These are phyloP conservation scores for Patiria pectinifera DNA, from an alignment of 53 echinoderm and acorn worm species.

Conservation along the genomic window DNA sequence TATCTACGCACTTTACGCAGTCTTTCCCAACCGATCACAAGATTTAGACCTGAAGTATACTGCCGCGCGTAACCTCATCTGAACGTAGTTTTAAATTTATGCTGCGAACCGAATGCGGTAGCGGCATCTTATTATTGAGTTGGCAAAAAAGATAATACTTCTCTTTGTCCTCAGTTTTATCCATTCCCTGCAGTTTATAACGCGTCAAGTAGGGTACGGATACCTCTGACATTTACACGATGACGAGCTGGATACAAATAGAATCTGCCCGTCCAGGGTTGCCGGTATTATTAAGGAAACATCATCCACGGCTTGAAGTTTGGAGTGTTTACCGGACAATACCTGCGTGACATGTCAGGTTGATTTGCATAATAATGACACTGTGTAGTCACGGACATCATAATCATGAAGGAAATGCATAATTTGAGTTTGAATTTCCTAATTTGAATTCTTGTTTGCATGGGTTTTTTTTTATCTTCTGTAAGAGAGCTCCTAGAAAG, in stretches of 20 bases:
- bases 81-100: neutral
- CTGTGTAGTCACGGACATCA: neutral
- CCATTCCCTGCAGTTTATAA: conserved; percentile 36
- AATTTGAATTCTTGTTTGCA: too few relatives aligned
- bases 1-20: neutral
- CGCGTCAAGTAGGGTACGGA: conserved; percentile 2
- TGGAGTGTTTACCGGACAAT: neutral
- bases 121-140: neutral
- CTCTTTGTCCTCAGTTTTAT: neutral
- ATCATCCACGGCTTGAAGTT: neutral
- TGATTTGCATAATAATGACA: neutral
- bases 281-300: neutral
- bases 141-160: neutral
- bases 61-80: neutral
- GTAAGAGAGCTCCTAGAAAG: too few relatives aligned
- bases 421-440: too few relatives aligned
- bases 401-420: too few relatives aligned
- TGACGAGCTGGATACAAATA: conserved; percentile 19
- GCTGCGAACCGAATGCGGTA: neutral
- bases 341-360: neutral
- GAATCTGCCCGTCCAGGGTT: conserved; percentile 3
- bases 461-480: too few relatives aligned
- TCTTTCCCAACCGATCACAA: neutral
- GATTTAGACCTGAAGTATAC: too few relatives aligned
- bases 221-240: conserved; percentile 56